Percentiles rank a stretch among this genome's conserved stretches.
Conservation (phyloP, 2,113 vertebrate species). For the Thunnus thynnus region DNA sequence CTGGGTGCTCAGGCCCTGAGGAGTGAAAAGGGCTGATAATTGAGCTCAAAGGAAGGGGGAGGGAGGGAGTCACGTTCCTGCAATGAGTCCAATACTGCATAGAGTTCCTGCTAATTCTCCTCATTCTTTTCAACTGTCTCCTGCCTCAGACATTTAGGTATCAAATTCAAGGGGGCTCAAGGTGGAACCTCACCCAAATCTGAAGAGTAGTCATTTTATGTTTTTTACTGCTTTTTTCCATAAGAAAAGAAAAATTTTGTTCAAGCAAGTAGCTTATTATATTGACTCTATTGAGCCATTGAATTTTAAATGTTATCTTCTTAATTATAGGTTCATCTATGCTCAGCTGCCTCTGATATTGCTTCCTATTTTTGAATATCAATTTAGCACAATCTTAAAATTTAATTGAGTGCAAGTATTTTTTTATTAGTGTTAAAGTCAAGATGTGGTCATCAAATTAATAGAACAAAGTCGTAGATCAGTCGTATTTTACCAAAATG, state of each 20-base stretch:
- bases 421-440: not conserved
- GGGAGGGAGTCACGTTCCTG: constrained; percentile 89
- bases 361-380: too few relatives aligned
- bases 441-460: not conserved
- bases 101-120: constrained; percentile 87
- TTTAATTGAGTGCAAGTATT: too few relatives aligned
- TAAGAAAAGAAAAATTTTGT: not conserved
- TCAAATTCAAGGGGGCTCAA: not conserved
- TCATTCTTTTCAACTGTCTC: constrained; percentile 3
- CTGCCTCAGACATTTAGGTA: constrained; percentile 15
- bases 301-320: not conserved
- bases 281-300: not conserved
- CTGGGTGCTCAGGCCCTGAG: constrained; percentile 83
- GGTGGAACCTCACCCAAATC: not conserved
- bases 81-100: constrained; percentile 87
- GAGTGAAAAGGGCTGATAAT: constrained; percentile 84
- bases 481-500: not conserved
- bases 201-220: not conserved
- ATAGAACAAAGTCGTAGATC: not conserved
- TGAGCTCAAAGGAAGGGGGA: constrained; percentile 90
- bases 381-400: not conserved
- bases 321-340: not conserved
- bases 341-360: not conserved
- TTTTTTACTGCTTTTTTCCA: constrained; percentile 14
- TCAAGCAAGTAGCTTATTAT: not conserved